Evolutionary conservation across 2,797 vertebrate genomes (phyloP).

Genomic region (Sebastes vulpes): DNA sequence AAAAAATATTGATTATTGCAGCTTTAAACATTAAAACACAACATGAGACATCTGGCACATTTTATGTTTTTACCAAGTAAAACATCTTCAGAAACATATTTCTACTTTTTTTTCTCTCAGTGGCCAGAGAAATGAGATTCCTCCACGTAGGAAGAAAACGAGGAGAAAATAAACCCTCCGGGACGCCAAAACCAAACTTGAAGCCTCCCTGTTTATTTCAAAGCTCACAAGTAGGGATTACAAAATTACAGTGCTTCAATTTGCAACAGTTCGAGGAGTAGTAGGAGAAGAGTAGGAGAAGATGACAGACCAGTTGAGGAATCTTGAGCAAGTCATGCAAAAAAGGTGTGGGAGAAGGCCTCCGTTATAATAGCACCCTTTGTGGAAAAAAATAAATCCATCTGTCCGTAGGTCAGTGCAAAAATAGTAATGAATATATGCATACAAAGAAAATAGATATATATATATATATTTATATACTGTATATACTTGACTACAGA

Average conservation of each 20-base stretch:
- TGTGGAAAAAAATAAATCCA: constrained; percentile 86
- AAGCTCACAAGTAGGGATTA: constrained; percentile 86
- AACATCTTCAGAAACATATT: neutral
- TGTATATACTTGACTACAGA: constrained; percentile 79
- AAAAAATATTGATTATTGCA: neutral
- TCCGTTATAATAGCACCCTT: constrained; percentile 89
- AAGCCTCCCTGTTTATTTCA: constrained; percentile 83
- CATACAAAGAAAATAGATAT: constrained; percentile 87
- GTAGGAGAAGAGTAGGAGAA: constrained; percentile 72
- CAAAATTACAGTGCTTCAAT: constrained; percentile 87
- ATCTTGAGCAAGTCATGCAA: constrained; percentile 86
- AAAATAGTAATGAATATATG: constrained; percentile 88
- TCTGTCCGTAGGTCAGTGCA: constrained; percentile 86
- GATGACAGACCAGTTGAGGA: constrained; percentile 76
- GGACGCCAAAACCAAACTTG: constrained; percentile 69
- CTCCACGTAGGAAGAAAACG: neutral
- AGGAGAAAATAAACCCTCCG: constrained; percentile 35
- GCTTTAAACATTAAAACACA: neutral
- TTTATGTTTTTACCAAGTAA: neutral
- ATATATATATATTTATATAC: constrained; percentile 74
- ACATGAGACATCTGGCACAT: neutral
- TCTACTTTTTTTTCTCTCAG: neutral
- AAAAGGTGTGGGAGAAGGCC: constrained; percentile 88
- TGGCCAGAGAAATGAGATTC: neutral
- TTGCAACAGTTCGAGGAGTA: constrained; percentile 78